Percentiles rank a stretch among this genome's conserved stretches.
phyloP scores from a whole-genome alignment of 1,140 invertebrate genomes.

The Wasmannia auropunctata region DNA sequence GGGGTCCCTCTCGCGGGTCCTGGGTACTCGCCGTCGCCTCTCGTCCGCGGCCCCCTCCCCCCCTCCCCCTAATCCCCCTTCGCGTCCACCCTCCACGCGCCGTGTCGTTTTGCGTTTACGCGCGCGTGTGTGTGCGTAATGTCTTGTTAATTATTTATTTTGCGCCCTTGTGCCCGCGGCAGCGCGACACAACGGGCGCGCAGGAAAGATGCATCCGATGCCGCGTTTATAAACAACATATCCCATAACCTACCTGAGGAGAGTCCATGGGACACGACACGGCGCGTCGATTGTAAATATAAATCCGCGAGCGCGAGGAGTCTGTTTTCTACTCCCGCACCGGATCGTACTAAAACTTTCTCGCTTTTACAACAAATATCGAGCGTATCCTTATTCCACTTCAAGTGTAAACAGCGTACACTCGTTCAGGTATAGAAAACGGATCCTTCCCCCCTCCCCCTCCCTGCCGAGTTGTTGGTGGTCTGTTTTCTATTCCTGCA shows the following conservation, averaged over 20 bases:
- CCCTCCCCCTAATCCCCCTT: neutral
- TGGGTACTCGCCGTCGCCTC: neutral
- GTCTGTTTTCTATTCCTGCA: no score
- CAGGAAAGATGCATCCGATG: neutral
- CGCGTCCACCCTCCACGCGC: neutral
- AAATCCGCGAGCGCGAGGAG: no score
- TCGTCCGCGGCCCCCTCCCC: neutral
- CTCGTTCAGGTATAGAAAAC: no score
- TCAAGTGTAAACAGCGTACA: no score
- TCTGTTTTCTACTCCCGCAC: no score
- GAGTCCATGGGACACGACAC: neutral
- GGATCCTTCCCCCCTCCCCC: no score
- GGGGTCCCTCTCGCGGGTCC: neutral
- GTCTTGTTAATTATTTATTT: slow-evolving; percentile 11
- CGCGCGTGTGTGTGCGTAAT: neutral
- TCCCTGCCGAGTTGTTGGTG: no score
- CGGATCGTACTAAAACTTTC: no score
- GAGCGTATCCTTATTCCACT: no score
- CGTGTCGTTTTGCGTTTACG: neutral
- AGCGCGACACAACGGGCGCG: neutral
- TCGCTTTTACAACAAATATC: no score
- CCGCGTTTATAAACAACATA: slow-evolving; percentile 15
- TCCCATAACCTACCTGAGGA: slow-evolving; percentile 35
- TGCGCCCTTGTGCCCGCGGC: neutral
- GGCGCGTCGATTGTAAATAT: neutral